Base-by-base conservation (phyloP, 2,888 invertebrate genomes). In the Epirrhoe alternata region DNA sequence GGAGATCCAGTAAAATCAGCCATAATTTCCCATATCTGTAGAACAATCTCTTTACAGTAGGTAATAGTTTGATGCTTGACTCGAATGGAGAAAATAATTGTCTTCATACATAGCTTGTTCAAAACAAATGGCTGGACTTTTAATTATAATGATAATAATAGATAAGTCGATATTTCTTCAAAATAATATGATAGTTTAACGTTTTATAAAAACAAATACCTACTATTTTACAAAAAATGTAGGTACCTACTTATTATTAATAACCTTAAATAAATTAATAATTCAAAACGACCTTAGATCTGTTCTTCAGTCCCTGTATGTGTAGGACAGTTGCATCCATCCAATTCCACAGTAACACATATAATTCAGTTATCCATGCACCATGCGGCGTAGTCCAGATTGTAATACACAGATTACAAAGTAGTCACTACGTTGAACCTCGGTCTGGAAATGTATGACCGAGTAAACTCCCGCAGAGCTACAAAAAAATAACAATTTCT, bases 321-420 rank as follows among this genome's bases (percentile, higher is more conserved):
- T 42, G 63, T 68, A 68, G 60, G 59, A 68, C 66, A 64, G 63
- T 63, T 72, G 76, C 78, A 77, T 73, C 78, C 75, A 83, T 83
- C 81, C 75, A 79, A 80, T 82, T 85, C 81, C 80, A 84, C 84
- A 82, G 82, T 75, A 76, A 74, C 71, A 81, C 82, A 78, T 87
- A 90, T 90, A 89, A 89, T 87, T 91, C 88, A 87, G 87, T 86
- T 86, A 87, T 77, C 84, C 84, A 85, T 86, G 86, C 85, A 85
- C 90, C 89, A 90, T 88, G 90, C 82, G 83, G 90, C 80, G 89
- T 77, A 78, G 80, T 79, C 86, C 71, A 78, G 82, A 85, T 86
- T 85, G 81, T 84, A 85, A 79, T 76, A 57, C 59, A 16, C 52
- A 67, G 67, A 54, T 57, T 50, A 50, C 14, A 51, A 12, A 56